phyloP scores from a whole-genome alignment of 1,140 invertebrate species.

The Triops longicaudatus region DNA sequence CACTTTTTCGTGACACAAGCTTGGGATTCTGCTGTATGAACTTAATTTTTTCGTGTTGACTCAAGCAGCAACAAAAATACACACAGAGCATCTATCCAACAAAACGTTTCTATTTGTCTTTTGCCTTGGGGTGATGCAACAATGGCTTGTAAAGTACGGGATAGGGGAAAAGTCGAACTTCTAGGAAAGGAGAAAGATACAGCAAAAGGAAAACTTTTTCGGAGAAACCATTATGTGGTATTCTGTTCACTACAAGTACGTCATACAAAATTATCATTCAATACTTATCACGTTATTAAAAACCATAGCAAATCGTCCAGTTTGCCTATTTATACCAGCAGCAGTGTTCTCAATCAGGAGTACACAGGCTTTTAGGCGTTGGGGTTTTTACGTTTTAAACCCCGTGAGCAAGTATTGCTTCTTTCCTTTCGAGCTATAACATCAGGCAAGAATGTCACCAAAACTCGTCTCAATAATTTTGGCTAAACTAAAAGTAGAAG shows the following conservation, averaged over 20 bases:
- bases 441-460: neutral
- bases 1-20: neutral
- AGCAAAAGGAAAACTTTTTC: neutral
- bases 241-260: neutral
- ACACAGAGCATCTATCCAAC: slow-evolving; percentile 11
- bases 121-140: neutral
- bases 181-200: neutral
- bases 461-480: neutral
- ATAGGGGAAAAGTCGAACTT: neutral
- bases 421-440: neutral
- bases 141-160: neutral
- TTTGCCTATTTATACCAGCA: neutral
- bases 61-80: neutral
- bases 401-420: slow-evolving; percentile 4
- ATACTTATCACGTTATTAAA: neutral
- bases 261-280: neutral
- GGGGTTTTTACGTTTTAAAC: neutral
- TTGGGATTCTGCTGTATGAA: slow-evolving; percentile 1
- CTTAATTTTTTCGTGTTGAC: neutral
- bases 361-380: neutral
- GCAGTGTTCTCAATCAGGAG: neutral
- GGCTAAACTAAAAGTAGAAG: neutral
- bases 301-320: neutral
- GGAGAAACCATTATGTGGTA: neutral
- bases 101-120: neutral